A percentile compares a stretch with the other conserved stretches of the same genome.
Evolutionary conservation across 2,113 vertebrate species (phyloP).

Genomic region (Chinchilla lanigera): DNA sequence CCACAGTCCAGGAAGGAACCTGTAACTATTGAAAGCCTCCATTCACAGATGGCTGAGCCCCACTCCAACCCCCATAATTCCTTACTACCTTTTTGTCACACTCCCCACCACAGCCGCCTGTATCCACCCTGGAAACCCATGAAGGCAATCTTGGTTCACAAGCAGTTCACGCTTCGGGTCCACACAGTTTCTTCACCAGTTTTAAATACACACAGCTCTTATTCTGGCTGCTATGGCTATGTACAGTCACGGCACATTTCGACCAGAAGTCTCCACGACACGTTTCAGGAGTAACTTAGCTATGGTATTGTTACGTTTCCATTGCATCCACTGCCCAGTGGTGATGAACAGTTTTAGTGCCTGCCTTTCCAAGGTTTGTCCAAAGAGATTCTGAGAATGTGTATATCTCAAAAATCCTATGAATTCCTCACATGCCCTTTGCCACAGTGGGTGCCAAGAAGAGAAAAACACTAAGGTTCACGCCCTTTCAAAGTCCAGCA

Average conservation of each 20-base stretch:
- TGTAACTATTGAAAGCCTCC: not conserved
- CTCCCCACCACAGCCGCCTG: not conserved
- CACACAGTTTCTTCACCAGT: not conserved
- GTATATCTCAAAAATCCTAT: not conserved
- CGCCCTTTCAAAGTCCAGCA: not conserved
- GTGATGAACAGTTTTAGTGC: not conserved
- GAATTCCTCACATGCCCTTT: not conserved
- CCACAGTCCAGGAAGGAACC: not conserved
- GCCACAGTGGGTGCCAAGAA: not conserved
- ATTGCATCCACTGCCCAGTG: not conserved
- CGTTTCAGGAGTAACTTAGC: not conserved
- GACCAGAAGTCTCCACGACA: constrained; percentile 4
- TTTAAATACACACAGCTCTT: not conserved
- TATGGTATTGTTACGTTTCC: not conserved
- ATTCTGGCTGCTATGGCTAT: not conserved
- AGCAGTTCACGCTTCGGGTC: not conserved
- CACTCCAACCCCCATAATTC: not conserved
- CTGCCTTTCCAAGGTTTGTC: constrained; percentile 9
- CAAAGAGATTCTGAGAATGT: not conserved
- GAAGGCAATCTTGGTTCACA: not conserved
- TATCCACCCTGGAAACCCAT: not conserved
- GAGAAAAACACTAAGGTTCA: not conserved
- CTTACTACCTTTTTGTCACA: not conserved
- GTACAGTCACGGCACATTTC: not conserved
- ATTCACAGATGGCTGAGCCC: not conserved